Percentiles rank a stretch among this genome's conserved stretches.
phyloP scores from a whole-genome alignment of 2,113 vertebrate species.

The Sisor rabdophorus region DNA sequence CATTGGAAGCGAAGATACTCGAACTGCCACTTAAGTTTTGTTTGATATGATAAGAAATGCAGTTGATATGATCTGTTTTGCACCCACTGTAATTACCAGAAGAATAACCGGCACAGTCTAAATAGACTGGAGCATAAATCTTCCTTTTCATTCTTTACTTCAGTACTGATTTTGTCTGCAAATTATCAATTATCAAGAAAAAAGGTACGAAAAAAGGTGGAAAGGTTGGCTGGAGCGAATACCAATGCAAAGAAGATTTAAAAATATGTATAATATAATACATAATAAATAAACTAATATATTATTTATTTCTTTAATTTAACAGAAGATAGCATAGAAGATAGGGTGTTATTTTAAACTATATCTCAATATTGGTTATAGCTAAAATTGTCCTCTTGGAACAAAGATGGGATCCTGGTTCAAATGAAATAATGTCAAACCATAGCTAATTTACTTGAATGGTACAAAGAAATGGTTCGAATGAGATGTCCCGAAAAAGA shows the following conservation, averaged over 20 bases:
- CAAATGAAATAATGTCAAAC: background rate
- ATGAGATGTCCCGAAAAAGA: background rate
- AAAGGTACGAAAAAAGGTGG: slow-evolving; percentile 18
- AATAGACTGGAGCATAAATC: slow-evolving; percentile 56
- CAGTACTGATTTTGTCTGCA: slow-evolving; percentile 66
- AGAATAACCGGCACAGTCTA: slow-evolving; percentile 63
- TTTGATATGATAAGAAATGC: slow-evolving; percentile 67
- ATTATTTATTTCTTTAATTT: background rate
- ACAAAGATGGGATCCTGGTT: background rate
- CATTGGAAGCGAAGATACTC: slow-evolving; percentile 43
- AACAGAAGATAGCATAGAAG: slow-evolving; percentile 25
- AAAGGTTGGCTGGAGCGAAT: slow-evolving; percentile 26
- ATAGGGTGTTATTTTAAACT: slow-evolving; percentile 20
- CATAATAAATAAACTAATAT: too few relatives aligned
- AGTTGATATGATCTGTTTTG: slow-evolving; percentile 54
- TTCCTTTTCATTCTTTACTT: slow-evolving; percentile 60
- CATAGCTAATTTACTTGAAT: slow-evolving; percentile 3
- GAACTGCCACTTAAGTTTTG: slow-evolving; percentile 56
- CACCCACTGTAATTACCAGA: slow-evolving; percentile 65
- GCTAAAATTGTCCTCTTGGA: slow-evolving; percentile 10
- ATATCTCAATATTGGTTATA: background rate
- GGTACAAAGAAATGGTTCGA: background rate
- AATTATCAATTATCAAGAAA: slow-evolving; percentile 70
- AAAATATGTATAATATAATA: too few relatives aligned
- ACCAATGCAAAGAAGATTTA: slow-evolving; percentile 31